Percentiles rank a stretch among this genome's conserved stretches.
Conservation (phyloP, 1,140 invertebrate genomes). For the Hycleus phaleratus region DNA sequence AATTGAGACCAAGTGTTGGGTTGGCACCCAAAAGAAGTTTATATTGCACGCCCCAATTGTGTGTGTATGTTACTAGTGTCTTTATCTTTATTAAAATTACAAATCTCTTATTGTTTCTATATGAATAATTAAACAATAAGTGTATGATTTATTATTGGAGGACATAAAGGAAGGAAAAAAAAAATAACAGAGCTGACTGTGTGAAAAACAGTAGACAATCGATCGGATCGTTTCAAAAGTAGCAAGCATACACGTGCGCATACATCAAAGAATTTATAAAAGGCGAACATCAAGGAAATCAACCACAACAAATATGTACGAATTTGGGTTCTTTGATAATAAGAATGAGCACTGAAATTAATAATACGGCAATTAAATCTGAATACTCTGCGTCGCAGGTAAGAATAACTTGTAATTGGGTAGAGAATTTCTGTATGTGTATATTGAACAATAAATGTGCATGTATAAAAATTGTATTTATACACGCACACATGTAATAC, state of each 20-base stretch:
- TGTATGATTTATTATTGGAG: not conserved
- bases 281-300: conserved; percentile 4
- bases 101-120: not conserved
- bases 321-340: conserved; percentile 11
- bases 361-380: conserved; percentile 21
- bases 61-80: not conserved
- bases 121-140: not conserved
- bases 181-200: no score
- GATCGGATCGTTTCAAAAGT: not conserved
- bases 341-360: conserved; percentile 26
- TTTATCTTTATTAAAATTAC: not conserved
- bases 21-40: conserved; percentile 6
- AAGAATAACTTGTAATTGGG: conserved; percentile 8
- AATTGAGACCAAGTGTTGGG: conserved; percentile 31
- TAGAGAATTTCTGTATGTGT: not conserved
- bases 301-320: conserved; percentile 10
- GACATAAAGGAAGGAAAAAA: not conserved
- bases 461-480: not conserved
- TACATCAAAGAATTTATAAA: not conserved
- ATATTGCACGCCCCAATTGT: not conserved
- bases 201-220: not conserved
- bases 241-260: not conserved
- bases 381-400: conserved; percentile 27
- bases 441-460: not conserved
- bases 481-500: not conserved